Conservation (phyloP, 2,797 vertebrate genomes). For the Tokudaia muenninki region DNA sequence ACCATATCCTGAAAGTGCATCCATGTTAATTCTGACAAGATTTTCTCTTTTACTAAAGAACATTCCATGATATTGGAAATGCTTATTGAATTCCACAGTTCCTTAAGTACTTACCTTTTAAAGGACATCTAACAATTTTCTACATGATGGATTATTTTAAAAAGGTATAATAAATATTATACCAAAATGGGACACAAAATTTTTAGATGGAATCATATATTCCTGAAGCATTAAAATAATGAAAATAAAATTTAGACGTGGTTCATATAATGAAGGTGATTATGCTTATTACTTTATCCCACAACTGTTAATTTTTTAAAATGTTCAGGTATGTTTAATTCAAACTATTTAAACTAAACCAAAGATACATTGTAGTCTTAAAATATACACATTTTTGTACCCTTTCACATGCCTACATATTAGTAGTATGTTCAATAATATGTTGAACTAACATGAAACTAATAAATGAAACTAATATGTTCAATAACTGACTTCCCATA, state of each 20-base stretch:
- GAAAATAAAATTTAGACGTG: not conserved
- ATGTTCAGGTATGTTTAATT: conserved; percentile 36
- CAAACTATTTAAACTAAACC: not conserved
- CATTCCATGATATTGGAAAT: not conserved
- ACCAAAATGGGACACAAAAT: not conserved
- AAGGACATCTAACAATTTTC: not conserved
- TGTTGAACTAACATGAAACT: too few relatives aligned
- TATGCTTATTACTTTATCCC: not conserved
- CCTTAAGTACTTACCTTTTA: not conserved
- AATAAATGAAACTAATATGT: too few relatives aligned
- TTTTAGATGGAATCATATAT: not conserved
- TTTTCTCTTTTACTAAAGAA: not conserved
- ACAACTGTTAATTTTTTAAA: not conserved
- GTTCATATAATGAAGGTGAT: not conserved
- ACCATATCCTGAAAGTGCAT: not conserved
- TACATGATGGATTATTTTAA: not conserved
- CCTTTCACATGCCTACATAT: not conserved
- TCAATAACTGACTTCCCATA: not conserved
- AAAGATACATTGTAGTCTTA: not conserved
- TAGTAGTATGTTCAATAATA: not conserved
- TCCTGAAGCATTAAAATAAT: conserved; percentile 22
- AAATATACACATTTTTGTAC: not conserved
- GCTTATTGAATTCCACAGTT: not conserved
- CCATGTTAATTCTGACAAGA: not conserved
- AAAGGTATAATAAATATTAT: conserved; percentile 25